Evolutionary conservation across 2,888 invertebrate genomes (phyloP).

Genomic region (Carterocephalus palaemon): DNA sequence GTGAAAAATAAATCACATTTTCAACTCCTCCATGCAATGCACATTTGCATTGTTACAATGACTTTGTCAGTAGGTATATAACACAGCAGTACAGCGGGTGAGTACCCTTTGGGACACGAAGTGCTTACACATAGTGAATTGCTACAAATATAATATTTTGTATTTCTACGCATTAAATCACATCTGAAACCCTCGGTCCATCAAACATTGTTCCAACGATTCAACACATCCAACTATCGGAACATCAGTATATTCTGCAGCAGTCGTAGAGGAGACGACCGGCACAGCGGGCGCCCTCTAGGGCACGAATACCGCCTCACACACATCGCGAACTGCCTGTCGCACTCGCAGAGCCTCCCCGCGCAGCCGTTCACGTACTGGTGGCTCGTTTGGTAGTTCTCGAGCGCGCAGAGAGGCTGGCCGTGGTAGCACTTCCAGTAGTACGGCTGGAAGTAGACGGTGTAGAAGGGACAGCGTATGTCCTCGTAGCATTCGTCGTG

Average conservation of each 20-base stretch:
- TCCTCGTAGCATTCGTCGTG: slow-evolving; percentile 92
- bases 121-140: no score
- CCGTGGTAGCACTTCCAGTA: slow-evolving; percentile 91
- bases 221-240: no score
- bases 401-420: slow-evolving; percentile 86
- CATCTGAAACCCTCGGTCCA: no score
- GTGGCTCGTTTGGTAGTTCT: slow-evolving; percentile 53
- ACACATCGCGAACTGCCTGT: slow-evolving; percentile 87
- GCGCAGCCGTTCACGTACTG: slow-evolving; percentile 81
- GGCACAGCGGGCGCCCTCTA: slow-evolving; percentile 83
- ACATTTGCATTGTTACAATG: no score
- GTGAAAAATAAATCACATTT: no score
- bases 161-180: no score
- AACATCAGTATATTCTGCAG: slow-evolving; percentile 86
- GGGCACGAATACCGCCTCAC: slow-evolving; percentile 88
- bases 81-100: no score
- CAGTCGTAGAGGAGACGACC: slow-evolving; percentile 84
- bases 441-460: slow-evolving; percentile 92
- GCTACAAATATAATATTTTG: no score
- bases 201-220: no score
- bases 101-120: no score
- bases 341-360: slow-evolving; percentile 90
- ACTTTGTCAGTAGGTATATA: no score
- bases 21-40: no score
- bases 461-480: slow-evolving; percentile 87